These are phyloP conservation scores for Plutomurus gul DNA, from an alignment of 1,140 invertebrate species.

Conservation along the genomic window DNA sequence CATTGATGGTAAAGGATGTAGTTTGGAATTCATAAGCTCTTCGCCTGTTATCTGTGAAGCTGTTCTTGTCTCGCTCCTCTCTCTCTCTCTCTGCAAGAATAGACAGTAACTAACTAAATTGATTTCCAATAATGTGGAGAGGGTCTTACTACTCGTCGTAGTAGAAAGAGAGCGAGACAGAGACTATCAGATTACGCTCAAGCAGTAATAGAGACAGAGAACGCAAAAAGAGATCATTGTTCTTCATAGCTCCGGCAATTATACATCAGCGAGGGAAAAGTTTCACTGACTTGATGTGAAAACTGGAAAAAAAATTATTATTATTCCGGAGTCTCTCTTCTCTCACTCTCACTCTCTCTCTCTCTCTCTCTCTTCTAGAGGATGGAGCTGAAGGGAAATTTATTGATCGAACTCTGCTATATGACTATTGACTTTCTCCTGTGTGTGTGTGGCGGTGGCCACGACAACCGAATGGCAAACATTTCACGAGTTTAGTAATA, in stretches of 20 bases:
- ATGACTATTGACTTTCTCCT: slow-evolving; percentile 36
- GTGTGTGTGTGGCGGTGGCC: slow-evolving; percentile 25
- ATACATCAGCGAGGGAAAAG: slow-evolving; percentile 6
- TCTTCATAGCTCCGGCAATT: slow-evolving; percentile 20
- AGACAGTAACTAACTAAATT: slow-evolving; percentile 14
- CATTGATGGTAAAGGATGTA: not conserved
- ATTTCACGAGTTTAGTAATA: slow-evolving; percentile 33
- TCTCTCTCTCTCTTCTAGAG: not conserved
- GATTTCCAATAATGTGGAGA: slow-evolving; percentile 35
- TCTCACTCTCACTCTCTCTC: not conserved
- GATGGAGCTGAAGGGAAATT: slow-evolving; percentile 9
- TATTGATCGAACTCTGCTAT: slow-evolving; percentile 25
- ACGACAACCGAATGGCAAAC: slow-evolving; percentile 47
- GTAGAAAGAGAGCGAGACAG: no score
- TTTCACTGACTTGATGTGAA: slow-evolving; percentile 6
- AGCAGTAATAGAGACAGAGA: slow-evolving; percentile 4
- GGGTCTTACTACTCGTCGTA: no score
- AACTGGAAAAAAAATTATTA: slow-evolving; percentile 25
- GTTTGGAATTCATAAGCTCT: slow-evolving; percentile 15
- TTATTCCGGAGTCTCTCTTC: slow-evolving; percentile 26
- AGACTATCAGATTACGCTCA: slow-evolving; percentile 7
- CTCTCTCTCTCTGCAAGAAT: not conserved
- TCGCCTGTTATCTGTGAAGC: not conserved
- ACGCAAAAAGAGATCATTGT: slow-evolving; percentile 13
- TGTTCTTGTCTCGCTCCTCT: not conserved